Base-by-base conservation (phyloP, 2,888 invertebrate species). In the Athripsodes cinereus region DNA sequence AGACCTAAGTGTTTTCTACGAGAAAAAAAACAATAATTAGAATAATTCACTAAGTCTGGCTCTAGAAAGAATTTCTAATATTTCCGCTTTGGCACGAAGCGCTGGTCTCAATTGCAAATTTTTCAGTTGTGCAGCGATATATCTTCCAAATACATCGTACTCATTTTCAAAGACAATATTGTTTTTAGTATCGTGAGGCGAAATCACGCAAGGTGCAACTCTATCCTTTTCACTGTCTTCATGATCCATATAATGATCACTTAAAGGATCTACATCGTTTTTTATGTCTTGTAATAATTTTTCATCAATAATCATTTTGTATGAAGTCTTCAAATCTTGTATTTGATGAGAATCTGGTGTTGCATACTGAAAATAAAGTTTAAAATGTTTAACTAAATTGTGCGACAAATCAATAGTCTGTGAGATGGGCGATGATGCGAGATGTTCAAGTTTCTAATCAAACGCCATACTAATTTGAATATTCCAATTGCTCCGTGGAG, bases 101-200 rank as follows among this genome's bases (percentile, higher is more conserved):
- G 77, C 76, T 57, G 71, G 74, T 52, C 71, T 69, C 40, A 76
- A 64, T 35, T 72, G 69, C 72, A 78, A 73, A 50, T 70, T 71
- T 54, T 76, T 71, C n/a, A 78, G 63, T 58, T 78, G 78, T 49
- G 74, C 68, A 10, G 77, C 77, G 34, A 78, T 74, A 57, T 73
- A 76, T 65, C 74, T 75, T 0, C 76, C 77, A 64, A 76, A 78
- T 26, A 76, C 73, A 64, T 77, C 77, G 70, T 76, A 78, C 60
- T 78, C 78, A 67, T 78, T 77, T 46, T 76, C 75, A 18, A 47
- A 51, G 6, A 40, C 3, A n/a, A n/a, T n/a, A 8, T 8, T 8
- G 13, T 40, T 13, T 13, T 40, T 40, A 13, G n/a, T 40, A 13
- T 16, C 16, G 21, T 53, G 52, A 18, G 21, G 13, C 13, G 50